Evolutionary conservation across 2,113 vertebrate species (phyloP).

Genomic region (Malurus cyaneus): DNA sequence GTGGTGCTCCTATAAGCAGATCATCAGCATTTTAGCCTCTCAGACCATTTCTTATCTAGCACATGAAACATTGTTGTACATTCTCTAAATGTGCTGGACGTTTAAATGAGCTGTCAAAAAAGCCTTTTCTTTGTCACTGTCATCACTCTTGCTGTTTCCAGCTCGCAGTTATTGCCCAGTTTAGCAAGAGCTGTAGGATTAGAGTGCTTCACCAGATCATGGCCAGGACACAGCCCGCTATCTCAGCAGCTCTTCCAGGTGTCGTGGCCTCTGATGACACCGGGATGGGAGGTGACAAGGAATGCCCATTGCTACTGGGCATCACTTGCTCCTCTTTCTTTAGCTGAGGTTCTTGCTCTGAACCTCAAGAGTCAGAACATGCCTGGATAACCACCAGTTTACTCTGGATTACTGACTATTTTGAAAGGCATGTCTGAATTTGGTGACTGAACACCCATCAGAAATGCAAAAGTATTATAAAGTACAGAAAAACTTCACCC

Average conservation of each 20-base stretch:
- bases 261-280: neutral
- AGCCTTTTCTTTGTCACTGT: neutral
- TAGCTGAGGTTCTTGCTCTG: neutral
- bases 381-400: neutral
- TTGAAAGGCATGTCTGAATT: neutral
- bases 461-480: neutral
- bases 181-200: neutral
- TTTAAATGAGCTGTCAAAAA: neutral
- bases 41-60: neutral
- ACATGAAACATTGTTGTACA: neutral
- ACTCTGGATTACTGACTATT: neutral
- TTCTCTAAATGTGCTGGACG: neutral
- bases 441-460: neutral
- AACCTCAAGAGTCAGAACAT: neutral
- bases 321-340: neutral
- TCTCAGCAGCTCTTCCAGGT: neutral
- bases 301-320: neutral
- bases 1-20: constrained; percentile 1
- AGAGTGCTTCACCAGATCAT: neutral
- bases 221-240: neutral
- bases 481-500: neutral
- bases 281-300: neutral
- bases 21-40: neutral
- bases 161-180: neutral
- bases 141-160: neutral